Base-by-base conservation (phyloP, 2,888 invertebrate species). In the Eurytoma adleriae region DNA sequence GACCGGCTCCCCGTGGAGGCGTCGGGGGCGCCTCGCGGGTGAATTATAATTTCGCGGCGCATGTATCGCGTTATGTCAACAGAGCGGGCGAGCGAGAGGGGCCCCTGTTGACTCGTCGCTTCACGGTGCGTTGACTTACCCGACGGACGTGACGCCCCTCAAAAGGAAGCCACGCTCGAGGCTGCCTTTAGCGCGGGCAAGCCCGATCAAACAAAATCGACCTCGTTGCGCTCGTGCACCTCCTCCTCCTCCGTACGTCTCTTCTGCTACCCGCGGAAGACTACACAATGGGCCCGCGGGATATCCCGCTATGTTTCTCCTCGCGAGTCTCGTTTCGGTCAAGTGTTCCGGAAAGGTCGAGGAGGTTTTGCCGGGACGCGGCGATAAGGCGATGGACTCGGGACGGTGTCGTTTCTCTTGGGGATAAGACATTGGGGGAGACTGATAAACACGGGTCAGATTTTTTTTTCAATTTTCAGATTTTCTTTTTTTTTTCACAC, bases 191-290 rank as follows among this genome's bases (percentile, higher is more conserved):
- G 16, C 52, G 4, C 27, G 3, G 2, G 30, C 75, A 27, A 50
- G 27, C 67, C 18, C 62, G 79, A 79, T 74, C 73, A 74, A 79
- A 74, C 69, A 79, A 74, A 79, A 74, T 74, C 68, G 50, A 73
- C 73, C 62, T 69, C 68, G 61, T 73, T 69, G 66, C 48, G 20
- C 16, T 0, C 1, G 16, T 3, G 24, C 50, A 30, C 30, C 59
- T 30, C 70, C 30, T 30, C 30, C 30, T n/a, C 24, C 59, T 18
- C 20, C 24, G 27, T 59, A 59, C 57, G 18, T 18, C 3, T 30
- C 30, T 30, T 4, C 30, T 30, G 30, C 30, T 30, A 2, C 4
- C 30, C 30, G 30, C 4, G 30, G 30, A 30, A 30, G 30, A n/a
- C n/a, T n/a, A 30, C 3, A 30, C 30, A 30, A 30, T 30, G 30